phyloP scores from a whole-genome alignment of 2,113 vertebrate genomes.

The Leptobrachium leishanense region DNA sequence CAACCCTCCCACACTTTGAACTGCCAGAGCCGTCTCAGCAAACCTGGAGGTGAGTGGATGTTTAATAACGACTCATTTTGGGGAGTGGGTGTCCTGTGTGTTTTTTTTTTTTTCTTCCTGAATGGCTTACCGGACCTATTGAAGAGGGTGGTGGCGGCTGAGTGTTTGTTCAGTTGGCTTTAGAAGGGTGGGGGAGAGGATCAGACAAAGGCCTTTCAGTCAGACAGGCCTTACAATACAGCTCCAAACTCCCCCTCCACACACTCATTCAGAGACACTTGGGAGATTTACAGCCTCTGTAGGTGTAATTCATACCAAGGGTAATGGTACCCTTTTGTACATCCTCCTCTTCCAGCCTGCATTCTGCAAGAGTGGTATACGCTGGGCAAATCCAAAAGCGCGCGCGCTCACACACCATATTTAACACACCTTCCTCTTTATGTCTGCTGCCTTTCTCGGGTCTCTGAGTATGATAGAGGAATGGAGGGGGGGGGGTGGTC shows the following conservation, averaged over 20 bases:
- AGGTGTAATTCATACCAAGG: background rate
- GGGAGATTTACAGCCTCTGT: background rate
- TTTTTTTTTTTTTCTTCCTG: background rate
- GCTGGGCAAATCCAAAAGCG: too few relatives aligned
- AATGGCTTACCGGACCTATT: slow-evolving; percentile 25
- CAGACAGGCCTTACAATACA: background rate
- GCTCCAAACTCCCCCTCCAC: background rate
- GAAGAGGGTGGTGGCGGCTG: background rate
- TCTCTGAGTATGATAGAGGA: background rate
- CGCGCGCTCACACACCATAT: background rate
- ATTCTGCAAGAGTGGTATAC: background rate
- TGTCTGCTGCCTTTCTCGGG: background rate
- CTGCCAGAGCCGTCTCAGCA: slow-evolving; percentile 91
- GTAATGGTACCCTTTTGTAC: background rate
- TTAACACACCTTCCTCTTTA: background rate
- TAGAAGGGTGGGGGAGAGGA: background rate
- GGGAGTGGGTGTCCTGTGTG: background rate
- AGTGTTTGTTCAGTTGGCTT: slow-evolving; percentile 42
- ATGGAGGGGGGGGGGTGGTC: background rate
- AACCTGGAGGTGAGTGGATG: slow-evolving; percentile 79
- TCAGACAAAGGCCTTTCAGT: slow-evolving; percentile 25
- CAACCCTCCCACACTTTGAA: slow-evolving; percentile 74
- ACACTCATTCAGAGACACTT: too few relatives aligned
- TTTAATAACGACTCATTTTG: background rate
- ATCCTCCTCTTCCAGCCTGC: background rate